phyloP scores from a whole-genome alignment of 2,888 invertebrate species.

The Athalia cordata region DNA sequence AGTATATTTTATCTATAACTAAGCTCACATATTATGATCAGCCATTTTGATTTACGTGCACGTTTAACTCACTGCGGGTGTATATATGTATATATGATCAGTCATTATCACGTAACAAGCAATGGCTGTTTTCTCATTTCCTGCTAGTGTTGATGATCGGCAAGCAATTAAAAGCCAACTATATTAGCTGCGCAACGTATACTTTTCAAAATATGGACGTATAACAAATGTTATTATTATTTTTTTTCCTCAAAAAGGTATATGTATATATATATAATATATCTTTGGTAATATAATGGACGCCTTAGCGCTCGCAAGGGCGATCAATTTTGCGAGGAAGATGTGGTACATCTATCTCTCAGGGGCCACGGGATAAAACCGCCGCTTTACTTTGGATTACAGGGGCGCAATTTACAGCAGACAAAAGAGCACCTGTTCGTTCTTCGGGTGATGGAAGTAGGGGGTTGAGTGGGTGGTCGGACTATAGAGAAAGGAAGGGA shows the following conservation, averaged over 20 bases:
- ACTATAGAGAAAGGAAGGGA: constrained; percentile 61
- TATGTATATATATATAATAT: not conserved
- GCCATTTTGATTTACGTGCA: no score
- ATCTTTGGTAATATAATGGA: constrained; percentile 7
- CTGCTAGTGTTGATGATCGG: no score
- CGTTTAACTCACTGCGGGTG: no score
- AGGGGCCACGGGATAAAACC: constrained; percentile 67
- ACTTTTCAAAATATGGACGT: no score
- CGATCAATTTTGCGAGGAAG: constrained; percentile 56
- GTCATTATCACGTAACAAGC: no score
- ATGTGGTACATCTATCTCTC: constrained; percentile 71
- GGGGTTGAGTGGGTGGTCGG: constrained; percentile 53
- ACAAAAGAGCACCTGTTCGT: constrained; percentile 71
- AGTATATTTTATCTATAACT: no score
- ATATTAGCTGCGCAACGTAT: no score
- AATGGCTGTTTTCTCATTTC: no score
- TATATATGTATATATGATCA: no score
- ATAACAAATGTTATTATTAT: not conserved
- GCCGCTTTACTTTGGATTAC: constrained; percentile 73
- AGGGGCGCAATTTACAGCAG: constrained; percentile 72
- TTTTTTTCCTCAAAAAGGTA: not conserved
- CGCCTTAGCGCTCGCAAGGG: constrained; percentile 16
- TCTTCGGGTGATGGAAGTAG: constrained; percentile 47
- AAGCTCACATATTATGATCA: no score
- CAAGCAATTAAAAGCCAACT: no score